Conservation (phyloP, 1,140 invertebrate species). For the Zaprionus tsacasi region DNA sequence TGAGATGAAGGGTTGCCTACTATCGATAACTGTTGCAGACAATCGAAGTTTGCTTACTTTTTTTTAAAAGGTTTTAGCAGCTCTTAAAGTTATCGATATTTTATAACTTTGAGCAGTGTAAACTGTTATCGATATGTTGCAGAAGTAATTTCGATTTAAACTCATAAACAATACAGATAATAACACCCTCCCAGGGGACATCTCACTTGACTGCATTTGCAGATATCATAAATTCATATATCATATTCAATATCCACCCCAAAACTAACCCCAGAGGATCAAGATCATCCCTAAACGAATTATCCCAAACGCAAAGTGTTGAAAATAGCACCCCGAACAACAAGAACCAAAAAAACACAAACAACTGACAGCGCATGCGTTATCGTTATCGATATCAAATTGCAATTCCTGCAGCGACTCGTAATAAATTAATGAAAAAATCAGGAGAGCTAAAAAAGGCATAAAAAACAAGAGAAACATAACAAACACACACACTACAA, state of each 20-base stretch:
- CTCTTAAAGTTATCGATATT: not conserved
- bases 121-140: not conserved
- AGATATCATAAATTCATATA: not conserved
- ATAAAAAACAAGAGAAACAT: constrained; percentile 31
- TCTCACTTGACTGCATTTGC: constrained; percentile 1
- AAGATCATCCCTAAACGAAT: constrained; percentile 6
- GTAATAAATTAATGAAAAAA: constrained; percentile 76
- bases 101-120: not conserved
- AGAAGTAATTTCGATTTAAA: not conserved
- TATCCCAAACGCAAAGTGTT: constrained; percentile 7
- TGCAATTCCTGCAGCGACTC: constrained; percentile 40
- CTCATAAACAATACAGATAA: not conserved
- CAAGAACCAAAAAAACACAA: constrained; percentile 17
- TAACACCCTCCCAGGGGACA: not conserved
- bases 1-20: constrained; percentile 25
- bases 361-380: constrained; percentile 20
- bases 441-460: constrained; percentile 67
- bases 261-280: not conserved
- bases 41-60: no score
- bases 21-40: not conserved
- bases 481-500: constrained; percentile 34
- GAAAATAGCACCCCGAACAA: constrained; percentile 20
- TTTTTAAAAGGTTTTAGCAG: no score
- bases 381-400: constrained; percentile 33
- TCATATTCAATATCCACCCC: not conserved